Conservation (phyloP, 2,797 vertebrate species). For the Amblyraja radiata region DNA sequence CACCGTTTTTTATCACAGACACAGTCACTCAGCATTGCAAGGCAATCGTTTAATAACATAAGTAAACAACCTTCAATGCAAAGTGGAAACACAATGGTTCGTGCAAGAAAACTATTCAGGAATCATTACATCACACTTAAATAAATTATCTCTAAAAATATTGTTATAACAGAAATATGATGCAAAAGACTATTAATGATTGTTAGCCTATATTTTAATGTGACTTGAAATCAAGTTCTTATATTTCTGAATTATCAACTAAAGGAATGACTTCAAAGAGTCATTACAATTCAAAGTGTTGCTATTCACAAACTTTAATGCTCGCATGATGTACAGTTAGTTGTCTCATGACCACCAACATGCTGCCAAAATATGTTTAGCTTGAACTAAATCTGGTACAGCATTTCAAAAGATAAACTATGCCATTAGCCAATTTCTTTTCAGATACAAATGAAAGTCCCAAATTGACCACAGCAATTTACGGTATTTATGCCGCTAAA, state of each 20-base stretch:
- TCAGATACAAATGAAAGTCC: background rate
- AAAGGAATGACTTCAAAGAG: background rate
- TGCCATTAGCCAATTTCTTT: background rate
- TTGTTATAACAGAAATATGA: background rate
- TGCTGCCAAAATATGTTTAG: background rate
- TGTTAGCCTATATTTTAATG: background rate
- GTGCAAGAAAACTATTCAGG: background rate
- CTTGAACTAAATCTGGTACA: background rate
- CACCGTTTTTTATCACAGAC: background rate
- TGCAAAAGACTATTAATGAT: background rate
- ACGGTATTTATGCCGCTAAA: background rate
- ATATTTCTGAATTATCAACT: background rate
- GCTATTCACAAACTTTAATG: background rate
- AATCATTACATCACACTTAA: slow-evolving; percentile 17
- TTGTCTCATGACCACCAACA: background rate
- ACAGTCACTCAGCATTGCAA: slow-evolving; percentile 9
- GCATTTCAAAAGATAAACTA: background rate
- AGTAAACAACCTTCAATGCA: background rate
- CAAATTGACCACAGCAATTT: background rate
- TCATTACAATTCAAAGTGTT: background rate
- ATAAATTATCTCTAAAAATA: background rate
- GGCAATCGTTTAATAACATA: slow-evolving; percentile 7
- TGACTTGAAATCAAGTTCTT: background rate
- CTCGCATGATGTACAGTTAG: background rate
- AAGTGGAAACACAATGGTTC: background rate